Base-by-base conservation (phyloP, 1,140 invertebrate species). In the Ladona fulva region DNA sequence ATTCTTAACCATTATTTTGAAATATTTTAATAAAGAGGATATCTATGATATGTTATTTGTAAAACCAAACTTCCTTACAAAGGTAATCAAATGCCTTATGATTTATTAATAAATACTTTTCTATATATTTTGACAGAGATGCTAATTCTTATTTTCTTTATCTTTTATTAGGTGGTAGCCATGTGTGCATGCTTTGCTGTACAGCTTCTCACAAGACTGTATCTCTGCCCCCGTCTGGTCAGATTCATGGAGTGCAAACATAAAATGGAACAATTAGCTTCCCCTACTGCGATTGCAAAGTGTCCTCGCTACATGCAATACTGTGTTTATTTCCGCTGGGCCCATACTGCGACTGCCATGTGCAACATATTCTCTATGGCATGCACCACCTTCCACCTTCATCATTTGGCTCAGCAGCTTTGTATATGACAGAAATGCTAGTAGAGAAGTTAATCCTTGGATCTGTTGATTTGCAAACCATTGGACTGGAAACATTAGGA, bases 281-380 rank as follows among this genome's bases (percentile, higher is more conserved):
- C 90, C 24, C 84, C 90, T 0, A 92, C 92, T 19, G 86, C 88
- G 19, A 83, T 94, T 10, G 87, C 88, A 19, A 86, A 91, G 79
- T 93, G 92, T 82, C 91, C 91, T 0, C 89, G 91, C 79, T 94
- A 94, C 83, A 84, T 92, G 78, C 88, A 88, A 78, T 87, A 93
- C 7, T 87, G 93, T 81, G 86, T 86, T 74, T 85, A 87, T 7
- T 94, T 94, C 83, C 87, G 92, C 24, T 86, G 87, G 6, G 86
- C 90, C 25, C 93, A 94, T 82, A 89, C 90, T 44, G 86, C 84
- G 42, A 90, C 92, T 78, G 92, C 92, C 1, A 89, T 92, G 80
- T 91, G 90, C 22, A 94, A 93, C 81, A 89, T 94, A 81, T 83
- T 91, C 11, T 88, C 91, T 0, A 90, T 94, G 84, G 89, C 86